A percentile compares a stretch with the other conserved stretches of the same genome.
phyloP scores from a whole-genome alignment of 2,113 vertebrate genomes.

The Haemorhous mexicanus region DNA sequence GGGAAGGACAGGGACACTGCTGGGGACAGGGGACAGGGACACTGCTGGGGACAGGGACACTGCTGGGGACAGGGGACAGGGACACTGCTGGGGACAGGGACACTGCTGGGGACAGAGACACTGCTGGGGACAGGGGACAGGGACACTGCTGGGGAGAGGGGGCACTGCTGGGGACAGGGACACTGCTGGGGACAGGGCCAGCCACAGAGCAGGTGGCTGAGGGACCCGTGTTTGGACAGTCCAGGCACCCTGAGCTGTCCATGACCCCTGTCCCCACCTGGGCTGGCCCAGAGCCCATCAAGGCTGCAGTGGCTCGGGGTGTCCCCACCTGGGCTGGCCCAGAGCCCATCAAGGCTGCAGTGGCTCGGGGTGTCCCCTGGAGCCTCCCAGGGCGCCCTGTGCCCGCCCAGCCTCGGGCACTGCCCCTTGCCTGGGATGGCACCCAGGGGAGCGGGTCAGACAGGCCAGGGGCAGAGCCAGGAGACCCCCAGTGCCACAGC shows the following conservation, averaged over 20 bases:
- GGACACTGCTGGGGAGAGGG: not conserved
- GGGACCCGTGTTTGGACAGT: not conserved
- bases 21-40: too few species aligned
- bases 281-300: not conserved
- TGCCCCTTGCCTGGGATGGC: not conserved
- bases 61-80: not conserved
- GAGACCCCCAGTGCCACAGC: accelerated
- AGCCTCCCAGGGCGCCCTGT: not conserved
- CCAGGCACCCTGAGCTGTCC: not conserved
- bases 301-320: not conserved
- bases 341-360: not conserved
- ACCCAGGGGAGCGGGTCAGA: accelerated
- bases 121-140: not conserved
- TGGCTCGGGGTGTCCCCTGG: too few species aligned
- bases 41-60: not conserved
- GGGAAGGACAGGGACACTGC: not conserved
- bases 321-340: not conserved
- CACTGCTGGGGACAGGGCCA: not conserved
- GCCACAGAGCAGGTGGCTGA: not conserved
- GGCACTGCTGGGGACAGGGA: too few species aligned
- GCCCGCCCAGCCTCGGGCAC: not conserved
- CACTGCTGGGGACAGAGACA: not conserved
- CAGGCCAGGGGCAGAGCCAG: accelerated
- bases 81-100: not conserved
- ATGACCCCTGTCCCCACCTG: not conserved